phyloP scores from a whole-genome alignment of 2,797 vertebrate species.

The Catharus ustulatus region DNA sequence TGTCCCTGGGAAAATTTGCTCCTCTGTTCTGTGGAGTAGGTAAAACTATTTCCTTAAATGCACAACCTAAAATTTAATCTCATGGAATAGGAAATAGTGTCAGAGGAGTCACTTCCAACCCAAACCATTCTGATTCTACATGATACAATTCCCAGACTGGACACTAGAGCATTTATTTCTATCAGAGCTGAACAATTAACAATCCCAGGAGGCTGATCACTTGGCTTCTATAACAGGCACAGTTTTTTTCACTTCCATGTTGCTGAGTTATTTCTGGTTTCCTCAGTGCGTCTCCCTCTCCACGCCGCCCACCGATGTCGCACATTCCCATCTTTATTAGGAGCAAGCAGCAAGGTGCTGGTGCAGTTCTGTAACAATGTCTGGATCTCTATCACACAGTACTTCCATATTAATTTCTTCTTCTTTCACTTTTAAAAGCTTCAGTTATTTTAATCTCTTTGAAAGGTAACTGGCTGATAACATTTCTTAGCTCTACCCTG shows the following conservation, averaged over 20 bases:
- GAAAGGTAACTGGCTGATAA: not conserved
- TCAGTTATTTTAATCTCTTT: not conserved
- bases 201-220: not conserved
- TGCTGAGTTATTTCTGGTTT: not conserved
- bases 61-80: not conserved
- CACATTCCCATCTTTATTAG: not conserved
- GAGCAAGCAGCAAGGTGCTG: not conserved
- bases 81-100: not conserved
- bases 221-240: not conserved
- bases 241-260: not conserved
- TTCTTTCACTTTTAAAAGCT: not conserved
- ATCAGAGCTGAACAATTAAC: not conserved
- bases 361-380: not conserved
- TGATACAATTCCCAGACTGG: not conserved
- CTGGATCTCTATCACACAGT: not conserved
- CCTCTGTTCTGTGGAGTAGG: not conserved
- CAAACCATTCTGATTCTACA: not conserved
- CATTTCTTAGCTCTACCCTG: not conserved
- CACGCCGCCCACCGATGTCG: fast-evolving
- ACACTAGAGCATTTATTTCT: not conserved
- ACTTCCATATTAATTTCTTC: not conserved
- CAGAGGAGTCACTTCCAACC: not conserved
- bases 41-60: not conserved
- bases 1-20: slow-evolving; percentile 4
- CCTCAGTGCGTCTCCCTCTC: not conserved